Evolutionary conservation across 2,113 vertebrate species (phyloP), one percentile per base, ranked within the genome.

Genomic region (Cavia porcellus): DNA sequence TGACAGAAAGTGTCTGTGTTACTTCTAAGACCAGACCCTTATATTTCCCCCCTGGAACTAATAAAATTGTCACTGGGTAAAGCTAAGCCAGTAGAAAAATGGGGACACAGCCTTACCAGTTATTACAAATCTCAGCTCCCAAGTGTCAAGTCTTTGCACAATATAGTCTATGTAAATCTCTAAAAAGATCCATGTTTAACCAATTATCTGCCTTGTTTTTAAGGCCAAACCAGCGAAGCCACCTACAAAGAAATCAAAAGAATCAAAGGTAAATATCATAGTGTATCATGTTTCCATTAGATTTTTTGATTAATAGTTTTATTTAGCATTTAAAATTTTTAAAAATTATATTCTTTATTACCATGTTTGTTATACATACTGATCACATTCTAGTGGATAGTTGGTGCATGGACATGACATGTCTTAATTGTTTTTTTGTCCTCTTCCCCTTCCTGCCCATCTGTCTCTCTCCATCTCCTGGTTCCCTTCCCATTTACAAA

Each of bases 191-290:
- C 70, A 0, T 82, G 20, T 32, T 68, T 97, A 94, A 97, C 61
- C 52, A 70, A 17, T 57, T 30, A 4, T 91, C 13, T 95, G 35
- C 93, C 45, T 98, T 96, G 61, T 94, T 97, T 94, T 92, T 92
- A 77, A 99, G 99, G 96, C 88, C 52, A 96, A 98, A 86, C 90
- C 98, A 30, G 84, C 1, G 79, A 98, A 98, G 84, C 96, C 98
- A 96, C 35, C 80, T 32, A 12, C 93, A 77, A 32, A 95, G 89
- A 91, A 97, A 32, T 89, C 90, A 35, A 89, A 97, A 77, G 98
- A 96, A 72, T 52, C 87, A 75, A 98, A 98, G 98, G 99, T 99
- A 98, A 98, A 50, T 9, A 30, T 14, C 6, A 11, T 0, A 61
- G 5, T 28, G 5, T 28, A 0, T 13, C 35, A 59, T 81, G 64